Conservation (phyloP, 2,797 vertebrate species). For the Cacajao melanocephalus region DNA sequence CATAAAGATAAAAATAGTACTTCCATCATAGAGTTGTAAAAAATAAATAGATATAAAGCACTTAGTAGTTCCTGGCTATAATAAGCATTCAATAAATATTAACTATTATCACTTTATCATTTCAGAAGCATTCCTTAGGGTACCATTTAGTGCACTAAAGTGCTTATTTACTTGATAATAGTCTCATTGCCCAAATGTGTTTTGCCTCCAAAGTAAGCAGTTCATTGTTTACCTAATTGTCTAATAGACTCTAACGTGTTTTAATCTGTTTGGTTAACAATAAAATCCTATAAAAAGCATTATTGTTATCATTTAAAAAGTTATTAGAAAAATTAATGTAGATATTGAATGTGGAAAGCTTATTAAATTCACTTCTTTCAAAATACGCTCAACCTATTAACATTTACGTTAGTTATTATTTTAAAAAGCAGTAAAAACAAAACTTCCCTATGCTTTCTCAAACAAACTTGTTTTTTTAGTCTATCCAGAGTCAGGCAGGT, state of each 20-base stretch:
- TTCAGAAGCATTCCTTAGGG: slow-evolving; percentile 38
- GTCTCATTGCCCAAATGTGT: slow-evolving; percentile 20
- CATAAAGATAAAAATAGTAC: neutral
- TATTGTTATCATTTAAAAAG: slow-evolving; percentile 11
- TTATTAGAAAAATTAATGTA: neutral
- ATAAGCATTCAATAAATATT: slow-evolving; percentile 22
- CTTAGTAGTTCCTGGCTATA: neutral
- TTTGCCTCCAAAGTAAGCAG: slow-evolving; percentile 45
- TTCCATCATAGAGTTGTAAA: neutral
- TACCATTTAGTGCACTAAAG: neutral
- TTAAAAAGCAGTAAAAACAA: neutral
- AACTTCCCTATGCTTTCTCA: neutral
- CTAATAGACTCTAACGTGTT: neutral
- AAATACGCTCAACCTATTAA: slow-evolving; percentile 24
- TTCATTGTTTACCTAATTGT: slow-evolving; percentile 45
- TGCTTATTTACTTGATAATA: slow-evolving; percentile 26
- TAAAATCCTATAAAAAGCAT: neutral
- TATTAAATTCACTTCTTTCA: slow-evolving; percentile 14
- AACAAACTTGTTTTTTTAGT: neutral
- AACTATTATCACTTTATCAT: slow-evolving; percentile 20
- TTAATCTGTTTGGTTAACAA: slow-evolving; percentile 37
- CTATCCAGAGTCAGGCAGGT: neutral
- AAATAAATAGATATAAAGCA: slow-evolving; percentile 15
- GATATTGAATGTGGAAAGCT: neutral
- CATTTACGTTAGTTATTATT: neutral